A percentile compares a stretch with the other conserved stretches of the same genome.
phyloP scores from a whole-genome alignment of 2,888 invertebrate genomes.

The Microdon myrmicae region DNA sequence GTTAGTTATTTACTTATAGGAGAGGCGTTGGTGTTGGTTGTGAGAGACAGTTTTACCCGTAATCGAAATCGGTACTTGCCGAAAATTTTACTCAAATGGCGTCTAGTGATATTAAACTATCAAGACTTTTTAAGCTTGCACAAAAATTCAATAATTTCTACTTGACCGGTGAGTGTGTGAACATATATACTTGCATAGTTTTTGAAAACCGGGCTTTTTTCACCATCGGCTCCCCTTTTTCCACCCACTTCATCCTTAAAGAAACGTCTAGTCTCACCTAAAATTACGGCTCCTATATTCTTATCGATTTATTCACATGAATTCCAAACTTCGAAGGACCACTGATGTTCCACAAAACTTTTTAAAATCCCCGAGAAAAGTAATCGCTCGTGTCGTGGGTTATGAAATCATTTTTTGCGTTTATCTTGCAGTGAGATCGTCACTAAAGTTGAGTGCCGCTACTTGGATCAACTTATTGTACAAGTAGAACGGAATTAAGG shows the following conservation, averaged over 20 bases:
- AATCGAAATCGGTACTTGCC: slow-evolving; percentile 25
- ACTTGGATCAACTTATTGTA: too few relatives aligned
- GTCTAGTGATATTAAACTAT: slow-evolving; percentile 68
- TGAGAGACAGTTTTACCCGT: slow-evolving; percentile 19
- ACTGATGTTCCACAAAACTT: too few relatives aligned
- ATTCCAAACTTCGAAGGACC: too few relatives aligned
- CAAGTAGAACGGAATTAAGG: too few relatives aligned
- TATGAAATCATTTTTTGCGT: too few relatives aligned
- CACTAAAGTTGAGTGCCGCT: too few relatives aligned
- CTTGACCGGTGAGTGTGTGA: slow-evolving; percentile 76
- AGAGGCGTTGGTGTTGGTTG: slow-evolving; percentile 48
- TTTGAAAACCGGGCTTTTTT: slow-evolving; percentile 28
- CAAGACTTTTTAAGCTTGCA: slow-evolving; percentile 80
- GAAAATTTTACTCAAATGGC: slow-evolving; percentile 58
- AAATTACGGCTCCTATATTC: slow-evolving; percentile 30
- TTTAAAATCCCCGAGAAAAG: too few relatives aligned
- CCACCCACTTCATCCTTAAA: slow-evolving; percentile 11
- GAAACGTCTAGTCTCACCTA: slow-evolving; percentile 21
- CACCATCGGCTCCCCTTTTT: slow-evolving; percentile 36
- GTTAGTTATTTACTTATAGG: slow-evolving; percentile 44
- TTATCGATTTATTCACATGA: slow-evolving; percentile 48
- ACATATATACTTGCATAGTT: slow-evolving; percentile 17
- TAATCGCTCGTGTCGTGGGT: too few relatives aligned
- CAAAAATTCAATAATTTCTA: slow-evolving; percentile 91
- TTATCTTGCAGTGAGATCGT: too few relatives aligned